These are phyloP conservation scores for Astreopora myriophthalma DNA, from an alignment of 64 coral and sea anemone species.

Conservation along the genomic window DNA sequence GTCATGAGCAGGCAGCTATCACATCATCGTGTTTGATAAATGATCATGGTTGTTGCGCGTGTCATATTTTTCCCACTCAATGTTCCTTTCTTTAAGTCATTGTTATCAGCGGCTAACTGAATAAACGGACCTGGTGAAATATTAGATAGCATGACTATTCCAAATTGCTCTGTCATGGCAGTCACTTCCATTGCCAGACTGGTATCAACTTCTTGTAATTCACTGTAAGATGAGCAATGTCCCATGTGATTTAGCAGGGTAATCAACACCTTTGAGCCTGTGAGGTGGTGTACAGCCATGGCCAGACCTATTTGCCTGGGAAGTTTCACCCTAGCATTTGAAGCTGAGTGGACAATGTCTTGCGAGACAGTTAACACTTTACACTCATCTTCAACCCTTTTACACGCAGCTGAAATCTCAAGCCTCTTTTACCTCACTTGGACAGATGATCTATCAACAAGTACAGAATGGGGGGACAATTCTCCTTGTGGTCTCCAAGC, in stretches of 20 bases:
- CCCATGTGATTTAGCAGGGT: slow-evolving; percentile 39
- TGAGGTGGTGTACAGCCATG: slow-evolving; percentile 5
- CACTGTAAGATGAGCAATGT: slow-evolving; percentile 31
- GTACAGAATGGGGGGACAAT: too few relatives aligned
- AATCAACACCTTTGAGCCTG: neutral
- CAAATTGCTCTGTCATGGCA: slow-evolving; percentile 3
- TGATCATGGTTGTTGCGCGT: neutral
- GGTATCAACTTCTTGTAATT: slow-evolving; percentile 1
- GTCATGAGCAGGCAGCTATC: too few relatives aligned
- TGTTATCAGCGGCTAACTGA: slow-evolving; percentile 43
- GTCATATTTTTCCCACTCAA: neutral
- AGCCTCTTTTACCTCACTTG: too few relatives aligned
- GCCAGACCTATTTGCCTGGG: slow-evolving; percentile 15
- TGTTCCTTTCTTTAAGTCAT: slow-evolving; percentile 20
- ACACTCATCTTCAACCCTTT: too few relatives aligned
- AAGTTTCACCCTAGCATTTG: slow-evolving; percentile 23
- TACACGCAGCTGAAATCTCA: too few relatives aligned
- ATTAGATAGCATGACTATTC: slow-evolving; percentile 37
- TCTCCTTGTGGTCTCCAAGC: too few relatives aligned
- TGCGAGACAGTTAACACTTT: slow-evolving; percentile 12
- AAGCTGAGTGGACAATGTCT: slow-evolving; percentile 12
- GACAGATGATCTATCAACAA: too few relatives aligned
- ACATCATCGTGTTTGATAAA: neutral
- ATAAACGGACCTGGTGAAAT: slow-evolving; percentile 46
- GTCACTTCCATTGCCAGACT: slow-evolving; percentile 27